Base-by-base conservation (phyloP, 92 coral and sea anemone species). In the Porites cylindrica region DNA sequence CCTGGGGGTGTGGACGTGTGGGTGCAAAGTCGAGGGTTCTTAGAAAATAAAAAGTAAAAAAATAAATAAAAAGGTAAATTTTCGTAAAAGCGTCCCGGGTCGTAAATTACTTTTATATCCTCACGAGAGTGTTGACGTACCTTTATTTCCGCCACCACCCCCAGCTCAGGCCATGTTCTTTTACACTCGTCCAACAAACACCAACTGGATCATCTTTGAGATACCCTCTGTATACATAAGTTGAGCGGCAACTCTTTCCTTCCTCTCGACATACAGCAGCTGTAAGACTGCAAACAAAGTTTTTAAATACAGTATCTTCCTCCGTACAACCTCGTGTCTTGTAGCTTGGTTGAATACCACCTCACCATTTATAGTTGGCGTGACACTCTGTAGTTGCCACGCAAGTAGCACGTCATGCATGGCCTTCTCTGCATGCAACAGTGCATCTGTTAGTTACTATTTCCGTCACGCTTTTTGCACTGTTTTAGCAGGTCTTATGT, bases 111-210 rank as follows among this genome's bases (percentile, higher is more conserved):
- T 21, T 21, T 21, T 21, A 21, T 21, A 21, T 21, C 23, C 23
- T 21, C 23, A 21, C 23, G 23, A 21, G 23, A 21, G 23, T 21
- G 23, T 21, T 21, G 23, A 21, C 23, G 0, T 21, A 21, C 23
- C 23, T 21, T 21, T 21, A 21, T 21, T 21, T 21, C 23, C 23
- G 23, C n/a, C n/a, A n/a, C n/a, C n/a, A n/a, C n/a, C n/a, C n/a
- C n/a, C 93, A 0, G 56, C 88, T 14, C 91, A 91, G 72, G 93
- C 84, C 7, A 81, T 86, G 78, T 86, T 86, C 66, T 91, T 85
- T 77, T 91, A 91, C 69, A 70, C n/a, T 26, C 77, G 93, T n/a
- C 93, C 93, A 43, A 50, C 85, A 8, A 66, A 81, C 62, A 81
- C 87, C 10, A 66, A 71, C 7, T 80, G 89, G 70, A 60, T 68